Evolutionary conservation across 1,140 invertebrate genomes (phyloP), one percentile per base, ranked within the genome.

Genomic region (Hyposmocoma kahamanoa): DNA sequence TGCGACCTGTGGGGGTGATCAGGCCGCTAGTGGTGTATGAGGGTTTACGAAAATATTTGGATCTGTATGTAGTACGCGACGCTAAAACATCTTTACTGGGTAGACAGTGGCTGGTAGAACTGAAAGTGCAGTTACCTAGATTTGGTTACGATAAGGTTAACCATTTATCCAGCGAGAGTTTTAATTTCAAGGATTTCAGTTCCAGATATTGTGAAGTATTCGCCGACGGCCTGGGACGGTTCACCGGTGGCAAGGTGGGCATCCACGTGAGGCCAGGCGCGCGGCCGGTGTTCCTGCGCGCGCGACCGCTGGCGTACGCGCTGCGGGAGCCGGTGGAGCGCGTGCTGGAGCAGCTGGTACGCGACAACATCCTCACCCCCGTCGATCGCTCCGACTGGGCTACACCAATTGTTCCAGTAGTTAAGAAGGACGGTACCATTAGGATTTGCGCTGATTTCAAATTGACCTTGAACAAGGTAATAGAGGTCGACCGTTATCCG

Each of bases 401-500:
- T 0, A 53, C 65, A 8, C 60, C 60, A 1, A 42, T 64, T 1
- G 66, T 72, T 1, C 59, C 59, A 0, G 65, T 78, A 0, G 30
- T 58, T 2, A 80, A 75, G 43, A 41, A 38, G 8, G 59, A 77
- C 28, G 67, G 67, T 8, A 21, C 51, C 0, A 56, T 66, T 9
- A 15, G 62, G 5, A 47, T 70, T 4, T 70, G 63, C 22, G 59
- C 36, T 11, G 59, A 62, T 51, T 64, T 20, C 50, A 71, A 71
- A 21, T 15, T 56, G 26, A 71, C 64, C 0, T 28, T 71, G 21
- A 67, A 87, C 52, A 67, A 56, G 36, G 51, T 50, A 15, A 41
- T 84, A 21, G 51, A 64, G 32, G 64, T 77, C 17, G 65, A 77
- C 22, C 65, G 70, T 21, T 68, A 75, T 52, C 82, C 77, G 0